A percentile compares a stretch with the other conserved stretches of the same genome.
Evolutionary conservation across 2,797 vertebrate species (phyloP).

Genomic region (Gouania willdenowi): DNA sequence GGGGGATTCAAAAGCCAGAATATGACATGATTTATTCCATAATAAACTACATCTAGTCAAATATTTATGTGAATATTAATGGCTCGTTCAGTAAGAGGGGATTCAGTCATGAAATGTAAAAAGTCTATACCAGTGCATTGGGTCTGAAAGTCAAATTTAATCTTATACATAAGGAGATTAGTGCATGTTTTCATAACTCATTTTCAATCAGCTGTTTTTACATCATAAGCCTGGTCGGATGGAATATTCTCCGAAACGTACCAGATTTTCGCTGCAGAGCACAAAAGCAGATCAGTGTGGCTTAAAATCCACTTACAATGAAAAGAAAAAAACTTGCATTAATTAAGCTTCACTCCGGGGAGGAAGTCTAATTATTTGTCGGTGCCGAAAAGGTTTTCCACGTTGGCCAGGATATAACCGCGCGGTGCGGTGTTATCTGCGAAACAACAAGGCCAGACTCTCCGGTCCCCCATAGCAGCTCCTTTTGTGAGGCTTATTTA

Average conservation of each 20-base stretch:
- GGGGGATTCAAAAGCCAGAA: constrained; percentile 44
- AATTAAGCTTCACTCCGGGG: constrained; percentile 68
- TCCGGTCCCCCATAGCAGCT: constrained; percentile 44
- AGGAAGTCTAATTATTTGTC: constrained; percentile 72
- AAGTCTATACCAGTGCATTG: constrained; percentile 14
- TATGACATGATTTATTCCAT: constrained; percentile 69
- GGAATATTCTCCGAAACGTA: constrained; percentile 41
- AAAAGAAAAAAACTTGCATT: constrained; percentile 45
- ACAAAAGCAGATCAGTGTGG: constrained; percentile 64
- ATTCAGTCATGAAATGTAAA: constrained; percentile 17
- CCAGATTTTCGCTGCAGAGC: constrained; percentile 52
- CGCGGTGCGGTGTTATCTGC: constrained; percentile 69
- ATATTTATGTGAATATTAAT: constrained; percentile 64
- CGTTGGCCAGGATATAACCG: constrained; percentile 63
- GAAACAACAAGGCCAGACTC: constrained; percentile 71
- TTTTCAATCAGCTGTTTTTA: constrained; percentile 41
- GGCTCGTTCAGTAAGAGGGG: constrained; percentile 41
- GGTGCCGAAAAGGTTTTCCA: constrained; percentile 64
- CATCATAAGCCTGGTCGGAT: constrained; percentile 34
- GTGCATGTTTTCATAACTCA: constrained; percentile 35
- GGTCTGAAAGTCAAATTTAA: constrained; percentile 16
- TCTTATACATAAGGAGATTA: constrained; percentile 38
- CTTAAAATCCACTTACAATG: constrained; percentile 57
- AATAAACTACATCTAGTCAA: constrained; percentile 59
- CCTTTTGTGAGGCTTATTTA: constrained; percentile 87